These are phyloP conservation scores for Hyla sarda DNA, from an alignment of 2,113 vertebrate species.

Conservation along the genomic window DNA sequence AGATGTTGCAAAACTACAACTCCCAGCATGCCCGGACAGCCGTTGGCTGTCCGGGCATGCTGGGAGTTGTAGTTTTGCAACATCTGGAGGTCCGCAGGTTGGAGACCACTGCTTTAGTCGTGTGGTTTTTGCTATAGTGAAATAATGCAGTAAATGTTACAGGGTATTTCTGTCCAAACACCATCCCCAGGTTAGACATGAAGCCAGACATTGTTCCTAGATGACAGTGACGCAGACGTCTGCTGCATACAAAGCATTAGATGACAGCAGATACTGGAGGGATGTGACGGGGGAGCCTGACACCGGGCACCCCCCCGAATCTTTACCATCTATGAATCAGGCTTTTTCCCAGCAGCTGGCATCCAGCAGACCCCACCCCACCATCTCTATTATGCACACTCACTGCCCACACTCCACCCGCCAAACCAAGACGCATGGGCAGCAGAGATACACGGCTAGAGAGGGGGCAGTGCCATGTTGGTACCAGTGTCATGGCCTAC, in stretches of 20 bases:
- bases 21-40: too few species aligned
- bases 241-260: background rate
- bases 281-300: constrained; percentile 31
- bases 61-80: too few species aligned
- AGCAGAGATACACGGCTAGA: background rate
- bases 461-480: too few species aligned
- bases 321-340: constrained; percentile 19
- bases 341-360: constrained; percentile 33
- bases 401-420: constrained; percentile 57
- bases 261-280: background rate
- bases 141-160: too few species aligned
- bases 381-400: constrained; percentile 31
- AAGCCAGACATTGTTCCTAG: background rate
- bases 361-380: constrained; percentile 34
- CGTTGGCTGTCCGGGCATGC: too few species aligned
- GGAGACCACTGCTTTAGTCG: too few species aligned
- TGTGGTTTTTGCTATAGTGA: too few species aligned
- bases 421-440: background rate
- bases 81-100: too few species aligned
- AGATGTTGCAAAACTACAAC: too few species aligned
- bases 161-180: too few species aligned
- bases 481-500: background rate
- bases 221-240: background rate
- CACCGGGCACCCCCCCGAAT: constrained; percentile 34
- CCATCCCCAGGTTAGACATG: background rate